These are phyloP conservation scores for Willowsia nigromaculata DNA, from an alignment of 2,888 invertebrate species.

Conservation along the genomic window DNA sequence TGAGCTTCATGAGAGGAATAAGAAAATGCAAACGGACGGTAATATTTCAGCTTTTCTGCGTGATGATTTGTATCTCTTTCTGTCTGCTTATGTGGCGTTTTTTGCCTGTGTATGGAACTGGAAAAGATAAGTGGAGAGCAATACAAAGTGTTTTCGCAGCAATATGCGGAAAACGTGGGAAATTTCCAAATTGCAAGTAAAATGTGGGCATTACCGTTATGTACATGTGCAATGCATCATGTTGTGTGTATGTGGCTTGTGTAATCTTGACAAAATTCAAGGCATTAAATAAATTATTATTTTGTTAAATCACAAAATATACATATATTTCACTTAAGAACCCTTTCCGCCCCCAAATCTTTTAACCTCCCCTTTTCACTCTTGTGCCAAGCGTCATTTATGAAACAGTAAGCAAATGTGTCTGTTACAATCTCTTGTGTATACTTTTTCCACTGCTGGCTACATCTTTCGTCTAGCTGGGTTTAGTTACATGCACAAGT, in stretches of 20 bases:
- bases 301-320: neutral
- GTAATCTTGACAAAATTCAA: conserved; percentile 15
- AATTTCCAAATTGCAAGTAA: conserved; percentile 19
- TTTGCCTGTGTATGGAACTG: neutral
- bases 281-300: conserved; percentile 27
- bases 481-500: neutral
- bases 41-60: conserved; percentile 17
- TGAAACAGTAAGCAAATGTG: too few relatives aligned
- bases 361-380: neutral
- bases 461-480: too few relatives aligned
- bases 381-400: conserved; percentile 29
- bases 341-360: conserved; percentile 20
- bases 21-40: conserved; percentile 2
- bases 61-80: conserved; percentile 11
- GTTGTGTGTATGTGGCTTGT: too few relatives aligned
- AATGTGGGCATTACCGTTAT: conserved; percentile 40
- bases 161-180: conserved; percentile 37
- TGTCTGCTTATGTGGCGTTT: neutral
- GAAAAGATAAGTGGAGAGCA: neutral
- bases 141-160: neutral
- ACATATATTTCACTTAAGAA: neutral
- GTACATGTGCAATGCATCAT: neutral
- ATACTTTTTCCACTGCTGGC: neutral
- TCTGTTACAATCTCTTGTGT: neutral
- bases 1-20: conserved; percentile 54